Evolutionary conservation across 2,113 vertebrate genomes (phyloP).

Genomic region (Cacatua alba): DNA sequence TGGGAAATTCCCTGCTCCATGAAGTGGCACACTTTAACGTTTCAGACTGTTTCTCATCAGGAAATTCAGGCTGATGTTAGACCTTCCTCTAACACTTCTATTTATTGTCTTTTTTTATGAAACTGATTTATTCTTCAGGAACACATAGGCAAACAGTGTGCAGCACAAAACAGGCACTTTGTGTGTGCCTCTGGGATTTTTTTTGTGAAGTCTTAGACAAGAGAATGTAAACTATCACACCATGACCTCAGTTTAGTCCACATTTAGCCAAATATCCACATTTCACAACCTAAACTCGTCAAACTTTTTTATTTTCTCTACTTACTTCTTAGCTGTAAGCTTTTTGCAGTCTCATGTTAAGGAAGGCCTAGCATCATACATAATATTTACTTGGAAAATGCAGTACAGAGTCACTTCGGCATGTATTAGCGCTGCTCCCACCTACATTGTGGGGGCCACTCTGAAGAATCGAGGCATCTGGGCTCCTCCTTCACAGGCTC

Average conservation of each 20-base stretch:
- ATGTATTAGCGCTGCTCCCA: background rate
- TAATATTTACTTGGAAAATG: background rate
- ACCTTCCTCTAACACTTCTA: background rate
- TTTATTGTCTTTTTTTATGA: background rate
- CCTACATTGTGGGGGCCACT: background rate
- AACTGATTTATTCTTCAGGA: background rate
- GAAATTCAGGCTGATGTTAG: background rate
- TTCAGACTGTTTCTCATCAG: background rate
- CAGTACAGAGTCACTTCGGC: background rate
- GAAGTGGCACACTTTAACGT: background rate
- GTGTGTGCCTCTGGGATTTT: background rate
- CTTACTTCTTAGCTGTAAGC: background rate
- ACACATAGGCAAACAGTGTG: background rate
- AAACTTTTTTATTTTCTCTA: background rate
- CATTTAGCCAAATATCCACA: background rate
- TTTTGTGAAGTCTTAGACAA: background rate
- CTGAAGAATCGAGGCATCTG: background rate
- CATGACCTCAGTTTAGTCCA: background rate
- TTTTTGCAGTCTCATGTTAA: background rate
- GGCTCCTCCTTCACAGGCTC: background rate
- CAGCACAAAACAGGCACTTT: background rate
- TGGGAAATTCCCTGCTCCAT: background rate
- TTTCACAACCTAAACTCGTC: background rate
- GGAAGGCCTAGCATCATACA: background rate
- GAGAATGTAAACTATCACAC: background rate